phyloP scores from a whole-genome alignment of 2,888 invertebrate genomes.

The Drosophila ezoana region DNA sequence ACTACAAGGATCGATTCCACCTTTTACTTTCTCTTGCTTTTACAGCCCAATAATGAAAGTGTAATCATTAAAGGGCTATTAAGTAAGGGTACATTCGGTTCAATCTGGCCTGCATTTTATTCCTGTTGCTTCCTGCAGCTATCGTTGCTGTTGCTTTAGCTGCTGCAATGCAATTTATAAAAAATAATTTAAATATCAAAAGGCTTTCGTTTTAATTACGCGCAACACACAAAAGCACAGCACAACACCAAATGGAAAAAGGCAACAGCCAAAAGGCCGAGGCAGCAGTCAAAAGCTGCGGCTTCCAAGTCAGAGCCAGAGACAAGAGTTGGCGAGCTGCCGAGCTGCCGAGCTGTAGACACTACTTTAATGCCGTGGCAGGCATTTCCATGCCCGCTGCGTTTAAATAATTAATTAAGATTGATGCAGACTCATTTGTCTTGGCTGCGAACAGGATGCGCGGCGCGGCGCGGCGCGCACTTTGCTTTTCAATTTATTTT shows the following conservation, averaged over 20 bases:
- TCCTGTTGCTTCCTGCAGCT: conserved; percentile 14
- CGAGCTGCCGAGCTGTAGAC: conserved; percentile 21
- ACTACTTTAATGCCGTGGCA: conserved; percentile 70
- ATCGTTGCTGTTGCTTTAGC: conserved; percentile 37
- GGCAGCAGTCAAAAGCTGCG: conserved; percentile 53
- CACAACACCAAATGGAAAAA: conserved; percentile 54
- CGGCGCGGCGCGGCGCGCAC: conserved; percentile 57
- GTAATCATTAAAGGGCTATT: no score
- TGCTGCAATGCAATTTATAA: conserved; percentile 78
- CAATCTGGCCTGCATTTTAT: background rate
- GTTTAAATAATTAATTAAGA: conserved; percentile 81
- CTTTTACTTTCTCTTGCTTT: no score
- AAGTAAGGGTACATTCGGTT: conserved; percentile 22
- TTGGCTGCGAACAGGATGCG: conserved; percentile 47
- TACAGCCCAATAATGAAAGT: no score
- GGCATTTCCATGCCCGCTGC: conserved; percentile 79
- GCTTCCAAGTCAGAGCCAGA: conserved; percentile 33
- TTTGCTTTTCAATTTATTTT: conserved; percentile 76
- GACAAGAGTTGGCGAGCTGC: conserved; percentile 13
- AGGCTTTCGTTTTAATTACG: conserved; percentile 82
- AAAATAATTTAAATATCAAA: conserved; percentile 81
- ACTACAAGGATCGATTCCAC: no score
- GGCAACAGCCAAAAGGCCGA: conserved; percentile 30
- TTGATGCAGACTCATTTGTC: conserved; percentile 82
- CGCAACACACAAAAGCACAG: conserved; percentile 64